These are phyloP conservation scores for Pituophis catenifer DNA, from an alignment of 2,113 vertebrate genomes.

Conservation along the genomic window DNA sequence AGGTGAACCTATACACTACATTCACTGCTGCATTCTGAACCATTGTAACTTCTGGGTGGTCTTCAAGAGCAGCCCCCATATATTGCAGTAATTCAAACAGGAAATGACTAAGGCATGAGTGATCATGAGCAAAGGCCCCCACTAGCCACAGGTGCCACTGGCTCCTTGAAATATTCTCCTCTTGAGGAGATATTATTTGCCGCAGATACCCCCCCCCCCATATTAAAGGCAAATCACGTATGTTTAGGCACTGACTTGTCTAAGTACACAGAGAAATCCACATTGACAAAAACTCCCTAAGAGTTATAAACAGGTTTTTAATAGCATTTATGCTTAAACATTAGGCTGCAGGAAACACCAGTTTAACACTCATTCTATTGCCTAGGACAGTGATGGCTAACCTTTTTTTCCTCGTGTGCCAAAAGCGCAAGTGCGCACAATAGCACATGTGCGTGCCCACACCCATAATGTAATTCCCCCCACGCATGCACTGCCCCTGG, in stretches of 20 bases:
- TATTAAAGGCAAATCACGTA: not conserved
- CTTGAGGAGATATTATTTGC: not conserved
- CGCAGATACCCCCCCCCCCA: not conserved
- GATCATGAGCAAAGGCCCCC: not conserved
- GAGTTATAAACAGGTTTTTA: not conserved
- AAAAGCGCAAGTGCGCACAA: no score
- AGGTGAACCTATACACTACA: not conserved
- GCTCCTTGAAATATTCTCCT: not conserved
- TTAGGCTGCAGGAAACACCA: not conserved
- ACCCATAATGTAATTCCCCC: no score
- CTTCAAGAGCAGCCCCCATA: not conserved
- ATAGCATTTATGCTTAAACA: not conserved
- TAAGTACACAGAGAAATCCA: not conserved
- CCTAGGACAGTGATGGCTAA: not conserved
- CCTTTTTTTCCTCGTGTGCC: no score
- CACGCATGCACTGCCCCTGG: no score
- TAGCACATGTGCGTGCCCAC: no score
- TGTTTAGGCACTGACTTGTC: not conserved
- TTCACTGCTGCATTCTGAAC: not conserved
- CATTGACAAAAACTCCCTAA: not conserved
- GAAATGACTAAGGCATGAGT: not conserved
- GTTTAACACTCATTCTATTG: not conserved
- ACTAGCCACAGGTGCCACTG: not conserved
- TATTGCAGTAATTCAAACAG: not conserved
- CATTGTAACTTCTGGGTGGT: not conserved